phyloP scores from a whole-genome alignment of 2,888 invertebrate genomes.

The Dolomedes plantarius region DNA sequence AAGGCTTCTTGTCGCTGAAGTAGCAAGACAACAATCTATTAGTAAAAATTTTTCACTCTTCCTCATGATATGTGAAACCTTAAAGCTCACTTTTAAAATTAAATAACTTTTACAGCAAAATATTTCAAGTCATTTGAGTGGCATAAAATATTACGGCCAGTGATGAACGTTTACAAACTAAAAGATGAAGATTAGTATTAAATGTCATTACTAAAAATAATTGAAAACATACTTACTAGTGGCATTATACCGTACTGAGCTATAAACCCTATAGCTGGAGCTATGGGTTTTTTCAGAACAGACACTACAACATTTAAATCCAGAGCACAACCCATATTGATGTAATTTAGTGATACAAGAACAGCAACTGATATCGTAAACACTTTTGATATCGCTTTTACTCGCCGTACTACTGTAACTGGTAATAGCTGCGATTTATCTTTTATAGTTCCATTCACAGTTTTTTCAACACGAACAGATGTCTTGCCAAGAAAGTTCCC shows the following conservation, averaged over 20 bases:
- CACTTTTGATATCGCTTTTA: constrained; percentile 59
- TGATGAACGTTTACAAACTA: no score
- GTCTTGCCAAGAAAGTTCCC: constrained; percentile 73
- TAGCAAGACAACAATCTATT: no score
- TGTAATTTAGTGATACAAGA: constrained; percentile 87
- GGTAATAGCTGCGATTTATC: constrained; percentile 38
- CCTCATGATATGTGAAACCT: no score
- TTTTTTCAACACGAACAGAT: constrained; percentile 50
- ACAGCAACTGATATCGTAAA: constrained; percentile 80
- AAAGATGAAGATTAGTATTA: no score
- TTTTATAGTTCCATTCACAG: constrained; percentile 37
- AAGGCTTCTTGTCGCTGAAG: no score
- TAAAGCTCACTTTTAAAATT: no score
- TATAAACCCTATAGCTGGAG: constrained; percentile 86
- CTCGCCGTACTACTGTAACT: constrained; percentile 67
- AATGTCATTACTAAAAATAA: no score
- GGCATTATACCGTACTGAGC: constrained; percentile 91
- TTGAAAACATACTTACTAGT: constrained; percentile 81
- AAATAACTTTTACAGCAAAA: no score
- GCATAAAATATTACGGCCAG: no score
- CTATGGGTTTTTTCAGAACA: constrained; percentile 84
- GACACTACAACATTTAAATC: constrained; percentile 84
- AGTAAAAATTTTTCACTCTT: no score
- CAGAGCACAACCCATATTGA: constrained; percentile 93
- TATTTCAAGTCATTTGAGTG: no score